Conservation (phyloP, 2,113 vertebrate genomes). For the Dinomys branickii region DNA sequence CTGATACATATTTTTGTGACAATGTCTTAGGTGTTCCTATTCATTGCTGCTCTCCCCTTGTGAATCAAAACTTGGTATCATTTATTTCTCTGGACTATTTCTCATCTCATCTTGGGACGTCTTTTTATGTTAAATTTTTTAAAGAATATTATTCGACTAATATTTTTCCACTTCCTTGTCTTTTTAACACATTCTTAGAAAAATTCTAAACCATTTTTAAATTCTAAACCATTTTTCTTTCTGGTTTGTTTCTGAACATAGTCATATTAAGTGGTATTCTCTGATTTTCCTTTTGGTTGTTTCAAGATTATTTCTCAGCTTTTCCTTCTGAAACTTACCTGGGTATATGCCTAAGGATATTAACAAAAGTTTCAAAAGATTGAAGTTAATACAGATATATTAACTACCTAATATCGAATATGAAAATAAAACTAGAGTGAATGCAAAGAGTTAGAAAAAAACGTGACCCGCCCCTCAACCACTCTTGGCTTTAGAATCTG, state of each 20-base stretch:
- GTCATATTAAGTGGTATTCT: not conserved
- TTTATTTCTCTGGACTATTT: not conserved
- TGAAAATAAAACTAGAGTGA: constrained; percentile 12
- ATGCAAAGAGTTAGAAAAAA: constrained; percentile 13
- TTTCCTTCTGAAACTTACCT: constrained; percentile 29
- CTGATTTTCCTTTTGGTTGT: constrained; percentile 44
- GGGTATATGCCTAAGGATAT: not conserved
- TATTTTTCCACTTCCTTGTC: not conserved
- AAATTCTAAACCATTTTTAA: no score
- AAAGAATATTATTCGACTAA: not conserved
- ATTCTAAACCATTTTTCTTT: no score
- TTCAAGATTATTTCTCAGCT: constrained; percentile 35
- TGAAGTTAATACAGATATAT: not conserved
- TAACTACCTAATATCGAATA: not conserved
- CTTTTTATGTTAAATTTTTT: constrained; percentile 30
- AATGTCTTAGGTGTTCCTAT: not conserved
- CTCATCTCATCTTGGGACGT: not conserved
- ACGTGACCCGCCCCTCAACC: not conserved
- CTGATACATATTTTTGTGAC: not conserved
- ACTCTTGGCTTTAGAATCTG: not conserved
- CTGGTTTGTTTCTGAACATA: constrained; percentile 16
- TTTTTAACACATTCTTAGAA: not conserved
- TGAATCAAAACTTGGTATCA: not conserved
- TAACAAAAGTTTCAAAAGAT: not conserved
- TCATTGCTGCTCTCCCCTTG: not conserved